phyloP scores from a whole-genome alignment of 2,888 invertebrate species.

The Ryuthela nishihirai region DNA sequence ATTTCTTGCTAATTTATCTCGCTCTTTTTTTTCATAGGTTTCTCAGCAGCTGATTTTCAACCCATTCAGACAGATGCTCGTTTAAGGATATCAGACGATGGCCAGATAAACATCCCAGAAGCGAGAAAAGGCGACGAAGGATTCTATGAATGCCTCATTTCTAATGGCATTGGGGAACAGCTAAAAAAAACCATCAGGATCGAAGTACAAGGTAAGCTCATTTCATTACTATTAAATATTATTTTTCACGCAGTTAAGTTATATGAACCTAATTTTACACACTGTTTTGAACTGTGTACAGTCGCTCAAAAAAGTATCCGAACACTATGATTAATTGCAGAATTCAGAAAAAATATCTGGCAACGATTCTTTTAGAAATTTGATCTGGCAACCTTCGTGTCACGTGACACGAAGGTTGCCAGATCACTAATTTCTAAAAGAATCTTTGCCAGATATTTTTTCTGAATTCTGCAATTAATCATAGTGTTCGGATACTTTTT shows the following conservation, averaged over 20 bases:
- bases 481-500: no score
- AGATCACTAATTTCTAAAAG: no score
- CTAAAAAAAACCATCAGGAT: conserved; percentile 28
- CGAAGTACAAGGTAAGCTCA: conserved; percentile 28
- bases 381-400: no score
- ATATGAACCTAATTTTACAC: neutral
- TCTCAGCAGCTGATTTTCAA: conserved; percentile 30
- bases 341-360: no score
- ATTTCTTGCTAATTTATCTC: neutral
- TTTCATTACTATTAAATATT: neutral
- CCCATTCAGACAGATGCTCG: conserved; percentile 24
- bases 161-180: conserved; percentile 29
- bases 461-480: no score
- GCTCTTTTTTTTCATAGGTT: conserved; percentile 9
- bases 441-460: no score
- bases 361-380: no score
- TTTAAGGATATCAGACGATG: conserved; percentile 24
- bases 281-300: no score
- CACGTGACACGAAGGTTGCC: no score
- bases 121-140: conserved; percentile 33
- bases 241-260: neutral
- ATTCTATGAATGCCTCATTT: conserved; percentile 30
- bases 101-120: conserved; percentile 21
- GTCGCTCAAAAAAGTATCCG: no score
- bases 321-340: no score